Evolutionary conservation across 1,140 invertebrate species (phyloP).

Genomic region (Vanessa atalanta): DNA sequence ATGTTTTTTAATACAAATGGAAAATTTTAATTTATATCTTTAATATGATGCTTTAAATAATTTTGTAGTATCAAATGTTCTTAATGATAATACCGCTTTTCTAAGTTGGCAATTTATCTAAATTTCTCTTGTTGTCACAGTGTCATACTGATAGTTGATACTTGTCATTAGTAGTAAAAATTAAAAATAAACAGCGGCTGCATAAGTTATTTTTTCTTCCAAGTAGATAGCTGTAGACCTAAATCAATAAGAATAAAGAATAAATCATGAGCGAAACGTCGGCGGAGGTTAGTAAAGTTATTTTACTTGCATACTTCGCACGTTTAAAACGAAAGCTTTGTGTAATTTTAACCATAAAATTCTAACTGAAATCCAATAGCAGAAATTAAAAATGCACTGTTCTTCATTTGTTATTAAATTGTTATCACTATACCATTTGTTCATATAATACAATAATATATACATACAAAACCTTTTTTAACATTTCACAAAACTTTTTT

Average conservation of each 20-base stretch:
- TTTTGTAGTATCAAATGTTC: no score
- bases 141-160: not conserved
- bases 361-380: not conserved
- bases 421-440: no score
- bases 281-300: not conserved
- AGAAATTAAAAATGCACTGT: no score
- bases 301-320: not conserved
- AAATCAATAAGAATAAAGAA: not conserved
- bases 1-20: no score
- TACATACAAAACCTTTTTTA: no score
- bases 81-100: no score
- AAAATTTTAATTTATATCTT: no score
- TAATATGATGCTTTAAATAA: no score
- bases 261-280: not conserved
- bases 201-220: not conserved
- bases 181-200: slow-evolving; percentile 20
- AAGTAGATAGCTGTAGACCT: not conserved
- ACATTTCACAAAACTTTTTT: no score
- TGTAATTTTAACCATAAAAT: not conserved
- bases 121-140: not conserved
- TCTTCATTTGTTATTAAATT: no score
- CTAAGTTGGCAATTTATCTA: not conserved
- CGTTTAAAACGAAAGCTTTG: not conserved
- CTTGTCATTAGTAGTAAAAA: slow-evolving; percentile 23
- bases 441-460: no score